Evolutionary conservation across 2,797 vertebrate genomes (phyloP).

Genomic region (Thripadectes ignobilis): DNA sequence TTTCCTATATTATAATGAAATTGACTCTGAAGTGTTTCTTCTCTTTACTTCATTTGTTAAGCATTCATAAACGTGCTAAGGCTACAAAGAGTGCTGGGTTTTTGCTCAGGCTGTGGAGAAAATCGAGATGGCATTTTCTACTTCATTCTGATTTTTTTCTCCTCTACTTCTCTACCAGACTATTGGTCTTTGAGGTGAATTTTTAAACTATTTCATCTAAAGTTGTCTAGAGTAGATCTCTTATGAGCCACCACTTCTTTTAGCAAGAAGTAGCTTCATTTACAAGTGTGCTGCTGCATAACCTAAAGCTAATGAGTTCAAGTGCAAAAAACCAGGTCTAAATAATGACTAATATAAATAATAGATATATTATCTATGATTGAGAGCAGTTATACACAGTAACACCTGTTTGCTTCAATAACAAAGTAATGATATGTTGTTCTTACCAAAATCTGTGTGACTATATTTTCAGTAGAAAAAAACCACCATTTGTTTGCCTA

Average conservation of each 20-base stretch:
- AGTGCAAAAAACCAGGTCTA: not conserved
- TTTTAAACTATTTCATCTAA: not conserved
- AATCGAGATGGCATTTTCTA: not conserved
- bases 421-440: not conserved
- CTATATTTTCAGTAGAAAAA: not conserved
- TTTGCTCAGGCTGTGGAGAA: not conserved
- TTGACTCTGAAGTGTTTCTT: not conserved
- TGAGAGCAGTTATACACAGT: not conserved
- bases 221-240: not conserved
- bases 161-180: not conserved
- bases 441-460: not conserved
- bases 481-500: not conserved
- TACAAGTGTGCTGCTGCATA: not conserved
- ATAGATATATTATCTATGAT: not conserved
- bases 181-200: not conserved
- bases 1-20: not conserved
- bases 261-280: not conserved
- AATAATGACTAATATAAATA: not conserved
- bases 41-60: not conserved
- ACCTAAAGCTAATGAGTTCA: not conserved
- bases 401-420: not conserved
- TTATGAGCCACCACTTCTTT: not conserved
- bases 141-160: not conserved
- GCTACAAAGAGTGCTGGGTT: not conserved
- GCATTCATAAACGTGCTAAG: not conserved